Conservation (phyloP, 2,888 invertebrate species). For the Hirudinaria manillensis region DNA sequence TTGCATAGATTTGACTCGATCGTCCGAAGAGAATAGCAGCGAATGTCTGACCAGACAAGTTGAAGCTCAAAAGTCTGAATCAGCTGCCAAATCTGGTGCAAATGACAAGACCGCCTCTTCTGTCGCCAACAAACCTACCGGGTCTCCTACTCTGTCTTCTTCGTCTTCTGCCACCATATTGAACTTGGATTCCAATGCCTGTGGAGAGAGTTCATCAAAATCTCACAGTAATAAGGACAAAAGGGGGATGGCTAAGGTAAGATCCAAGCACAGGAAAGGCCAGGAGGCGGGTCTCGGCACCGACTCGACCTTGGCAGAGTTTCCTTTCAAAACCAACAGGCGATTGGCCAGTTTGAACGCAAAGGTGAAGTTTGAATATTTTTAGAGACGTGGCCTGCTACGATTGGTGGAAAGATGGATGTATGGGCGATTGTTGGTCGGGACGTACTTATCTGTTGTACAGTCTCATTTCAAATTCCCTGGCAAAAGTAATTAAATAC, state of each 20-base stretch:
- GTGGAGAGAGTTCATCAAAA: neutral
- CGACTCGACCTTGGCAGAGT: neutral
- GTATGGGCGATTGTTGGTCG: too few relatives aligned
- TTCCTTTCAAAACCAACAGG: slow-evolving; percentile 23
- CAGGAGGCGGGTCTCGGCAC: slow-evolving; percentile 19
- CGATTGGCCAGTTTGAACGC: slow-evolving; percentile 42
- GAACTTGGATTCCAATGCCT: neutral
- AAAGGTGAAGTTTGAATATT: slow-evolving; percentile 33
- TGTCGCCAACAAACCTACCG: neutral
- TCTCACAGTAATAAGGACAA: neutral
- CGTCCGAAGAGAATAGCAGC: neutral
- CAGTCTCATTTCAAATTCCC: too few relatives aligned
- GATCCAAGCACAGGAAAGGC: neutral
- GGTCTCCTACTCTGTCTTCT: slow-evolving; percentile 4
- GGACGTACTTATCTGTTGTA: too few relatives aligned
- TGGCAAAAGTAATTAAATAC: too few relatives aligned
- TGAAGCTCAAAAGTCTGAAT: slow-evolving; percentile 7
- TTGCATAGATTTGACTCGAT: neutral
- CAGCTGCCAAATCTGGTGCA: neutral
- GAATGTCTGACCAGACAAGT: too few relatives aligned
- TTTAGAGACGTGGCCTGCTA: too few relatives aligned
- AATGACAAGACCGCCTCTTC: neutral
- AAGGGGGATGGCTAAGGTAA: neutral
- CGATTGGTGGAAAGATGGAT: too few relatives aligned
- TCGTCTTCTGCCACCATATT: neutral